Evolutionary conservation across 30 jellyfish, hydroid and myxozoan species (phyloP).

Genomic region (Cassiopea xamachana): DNA sequence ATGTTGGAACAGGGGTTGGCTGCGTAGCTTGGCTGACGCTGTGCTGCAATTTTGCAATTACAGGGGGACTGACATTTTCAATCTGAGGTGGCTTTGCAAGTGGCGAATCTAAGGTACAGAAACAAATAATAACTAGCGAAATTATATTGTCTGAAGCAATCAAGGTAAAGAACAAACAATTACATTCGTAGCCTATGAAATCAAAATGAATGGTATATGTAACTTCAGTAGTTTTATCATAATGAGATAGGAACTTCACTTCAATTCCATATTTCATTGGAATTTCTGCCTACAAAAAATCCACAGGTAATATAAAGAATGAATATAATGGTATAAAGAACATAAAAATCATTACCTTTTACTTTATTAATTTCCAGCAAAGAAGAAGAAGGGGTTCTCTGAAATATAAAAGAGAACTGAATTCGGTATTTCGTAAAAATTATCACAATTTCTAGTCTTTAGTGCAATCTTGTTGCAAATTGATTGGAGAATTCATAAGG

Average conservation of each 20-base stretch:
- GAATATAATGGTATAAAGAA: not conserved
- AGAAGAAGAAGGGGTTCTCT: constrained; percentile 57
- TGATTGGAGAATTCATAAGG: too few relatives aligned
- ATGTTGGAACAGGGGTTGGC: constrained; percentile 21
- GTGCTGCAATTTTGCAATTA: not conserved
- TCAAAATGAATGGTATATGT: too few relatives aligned
- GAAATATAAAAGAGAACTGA: not conserved
- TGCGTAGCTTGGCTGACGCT: constrained; percentile 20
- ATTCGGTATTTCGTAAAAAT: too few relatives aligned
- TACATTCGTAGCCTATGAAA: too few relatives aligned
- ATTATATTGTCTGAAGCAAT: too few relatives aligned
- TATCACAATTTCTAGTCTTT: too few relatives aligned
- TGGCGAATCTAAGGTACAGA: constrained; percentile 38
- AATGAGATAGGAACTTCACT: too few relatives aligned
- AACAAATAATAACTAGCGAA: not conserved
- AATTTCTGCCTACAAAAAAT: too few relatives aligned
- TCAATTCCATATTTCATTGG: too few relatives aligned
- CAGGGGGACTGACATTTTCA: constrained; percentile 69
- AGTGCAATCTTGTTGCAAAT: too few relatives aligned
- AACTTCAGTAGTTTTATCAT: too few relatives aligned
- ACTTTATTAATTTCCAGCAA: constrained; percentile 32
- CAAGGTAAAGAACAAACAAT: too few relatives aligned
- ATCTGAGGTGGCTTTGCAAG: constrained; percentile 49
- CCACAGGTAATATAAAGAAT: not conserved
- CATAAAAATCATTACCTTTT: constrained; percentile 23